A percentile compares a stretch with the other conserved stretches of the same genome.
phyloP scores from a whole-genome alignment of 2,113 vertebrate species.

The Sorex fumeus region DNA sequence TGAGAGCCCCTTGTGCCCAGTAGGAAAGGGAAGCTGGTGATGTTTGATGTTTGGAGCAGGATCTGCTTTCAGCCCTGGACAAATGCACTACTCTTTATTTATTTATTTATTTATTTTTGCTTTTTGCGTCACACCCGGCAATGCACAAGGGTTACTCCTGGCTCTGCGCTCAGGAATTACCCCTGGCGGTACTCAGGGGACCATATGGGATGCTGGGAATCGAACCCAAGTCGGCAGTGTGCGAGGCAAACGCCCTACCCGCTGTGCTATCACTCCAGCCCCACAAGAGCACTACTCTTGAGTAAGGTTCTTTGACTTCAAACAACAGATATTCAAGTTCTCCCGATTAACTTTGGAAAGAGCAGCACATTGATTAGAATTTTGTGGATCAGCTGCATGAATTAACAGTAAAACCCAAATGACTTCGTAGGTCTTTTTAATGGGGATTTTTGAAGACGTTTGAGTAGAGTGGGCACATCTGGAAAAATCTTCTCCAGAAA shows the following conservation, averaged over 20 bases:
- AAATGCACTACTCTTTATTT: not conserved
- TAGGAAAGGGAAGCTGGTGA: not conserved
- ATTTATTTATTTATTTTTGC: no score
- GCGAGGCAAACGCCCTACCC: no score
- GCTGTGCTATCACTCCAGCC: no score
- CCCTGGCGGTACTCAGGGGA: no score
- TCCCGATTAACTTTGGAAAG: not conserved
- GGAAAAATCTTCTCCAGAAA: not conserved
- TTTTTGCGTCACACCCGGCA: no score
- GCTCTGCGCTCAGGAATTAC: no score
- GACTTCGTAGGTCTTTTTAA: not conserved
- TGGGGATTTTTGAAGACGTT: not conserved
- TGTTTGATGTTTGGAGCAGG: no score
- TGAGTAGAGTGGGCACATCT: not conserved
- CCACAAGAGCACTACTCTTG: no score
- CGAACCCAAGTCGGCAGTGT: no score
- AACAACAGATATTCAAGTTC: conserved; percentile 30
- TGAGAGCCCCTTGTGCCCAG: not conserved
- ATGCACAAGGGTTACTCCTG: no score
- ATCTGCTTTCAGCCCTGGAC: not conserved
- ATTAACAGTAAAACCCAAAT: not conserved
- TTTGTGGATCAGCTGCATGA: not conserved
- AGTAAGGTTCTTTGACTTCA: not conserved
- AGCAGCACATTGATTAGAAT: conserved; percentile 18
- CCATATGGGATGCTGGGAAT: no score